Evolutionary conservation across 2,888 invertebrate genomes (phyloP).

Genomic region (Netelia inedita): DNA sequence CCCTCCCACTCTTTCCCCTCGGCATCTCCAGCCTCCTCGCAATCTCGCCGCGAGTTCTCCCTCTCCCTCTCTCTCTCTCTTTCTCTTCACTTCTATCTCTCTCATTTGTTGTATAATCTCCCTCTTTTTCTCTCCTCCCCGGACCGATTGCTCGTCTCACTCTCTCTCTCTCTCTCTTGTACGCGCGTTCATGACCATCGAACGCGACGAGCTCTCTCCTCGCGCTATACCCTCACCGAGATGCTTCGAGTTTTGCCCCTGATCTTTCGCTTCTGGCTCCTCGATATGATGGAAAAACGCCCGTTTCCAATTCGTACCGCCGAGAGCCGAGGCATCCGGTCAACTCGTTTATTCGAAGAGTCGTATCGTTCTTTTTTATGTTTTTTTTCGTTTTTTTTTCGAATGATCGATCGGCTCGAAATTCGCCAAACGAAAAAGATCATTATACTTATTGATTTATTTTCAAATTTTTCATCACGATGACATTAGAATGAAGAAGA

Average conservation of each 20-base stretch:
- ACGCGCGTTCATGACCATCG: constrained; percentile 50
- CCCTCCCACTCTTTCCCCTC: constrained; percentile 61
- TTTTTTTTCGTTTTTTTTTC: background rate
- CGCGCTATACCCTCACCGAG: constrained; percentile 15
- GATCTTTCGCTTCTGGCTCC: constrained; percentile 58
- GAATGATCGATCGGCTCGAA: background rate
- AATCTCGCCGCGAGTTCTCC: constrained; percentile 8
- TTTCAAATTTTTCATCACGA: background rate
- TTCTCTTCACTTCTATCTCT: constrained; percentile 4
- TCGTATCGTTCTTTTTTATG: background rate
- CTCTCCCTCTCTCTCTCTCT: constrained; percentile 27
- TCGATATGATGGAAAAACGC: constrained; percentile 62
- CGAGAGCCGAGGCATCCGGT: constrained; percentile 66
- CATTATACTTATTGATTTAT: no score
- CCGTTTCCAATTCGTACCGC: constrained; percentile 68
- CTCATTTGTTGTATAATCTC: constrained; percentile 23
- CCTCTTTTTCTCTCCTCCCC: constrained; percentile 31
- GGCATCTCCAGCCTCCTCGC: constrained; percentile 39
- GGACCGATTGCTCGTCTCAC: background rate
- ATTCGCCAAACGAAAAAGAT: background rate
- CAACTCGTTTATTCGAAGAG: constrained; percentile 12
- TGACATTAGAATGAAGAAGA: background rate
- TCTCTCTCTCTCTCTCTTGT: constrained; percentile 52
- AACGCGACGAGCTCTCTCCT: constrained; percentile 15
- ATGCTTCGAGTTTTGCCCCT: constrained; percentile 46